A percentile compares a stretch with the other conserved stretches of the same genome.
These are phyloP conservation scores for Matsumurasca onukii DNA, from an alignment of 1,140 invertebrate genomes.

Conservation along the genomic window DNA sequence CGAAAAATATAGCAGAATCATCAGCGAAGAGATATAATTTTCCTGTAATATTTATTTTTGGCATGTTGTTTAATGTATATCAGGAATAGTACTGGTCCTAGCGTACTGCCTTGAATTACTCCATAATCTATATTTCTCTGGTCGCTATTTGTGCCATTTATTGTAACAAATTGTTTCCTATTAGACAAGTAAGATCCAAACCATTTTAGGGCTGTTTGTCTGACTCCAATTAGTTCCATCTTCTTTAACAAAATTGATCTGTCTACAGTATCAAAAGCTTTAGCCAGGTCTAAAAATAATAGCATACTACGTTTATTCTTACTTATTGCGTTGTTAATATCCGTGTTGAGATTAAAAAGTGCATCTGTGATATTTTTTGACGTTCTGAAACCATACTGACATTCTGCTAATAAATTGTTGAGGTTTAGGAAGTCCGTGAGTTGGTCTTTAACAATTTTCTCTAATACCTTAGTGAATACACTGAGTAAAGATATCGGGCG, in stretches of 20 bases:
- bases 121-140: slow-evolving; percentile 1
- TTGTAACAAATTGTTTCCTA: too few species aligned
- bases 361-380: slow-evolving; percentile 19
- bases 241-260: neutral
- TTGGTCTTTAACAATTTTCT: slow-evolving; percentile 19
- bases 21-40: neutral
- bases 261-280: too few species aligned
- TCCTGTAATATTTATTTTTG: neutral
- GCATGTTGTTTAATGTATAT: neutral
- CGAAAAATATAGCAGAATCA: neutral
- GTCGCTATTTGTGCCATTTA: too few species aligned
- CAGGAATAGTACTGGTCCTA: neutral
- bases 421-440: neutral
- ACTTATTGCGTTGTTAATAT: neutral
- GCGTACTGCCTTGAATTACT: neutral
- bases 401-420: neutral
- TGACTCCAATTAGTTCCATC: neutral
- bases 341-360: slow-evolving; percentile 7
- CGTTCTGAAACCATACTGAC: slow-evolving; percentile 13
- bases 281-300: neutral
- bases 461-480: slow-evolving; percentile 6
- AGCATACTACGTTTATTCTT: neutral
- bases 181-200: neutral
- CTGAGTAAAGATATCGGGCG: slow-evolving; percentile 16
- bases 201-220: neutral